These are phyloP conservation scores for Natrix natrix DNA, from an alignment of 2,797 vertebrate genomes.

Conservation along the genomic window DNA sequence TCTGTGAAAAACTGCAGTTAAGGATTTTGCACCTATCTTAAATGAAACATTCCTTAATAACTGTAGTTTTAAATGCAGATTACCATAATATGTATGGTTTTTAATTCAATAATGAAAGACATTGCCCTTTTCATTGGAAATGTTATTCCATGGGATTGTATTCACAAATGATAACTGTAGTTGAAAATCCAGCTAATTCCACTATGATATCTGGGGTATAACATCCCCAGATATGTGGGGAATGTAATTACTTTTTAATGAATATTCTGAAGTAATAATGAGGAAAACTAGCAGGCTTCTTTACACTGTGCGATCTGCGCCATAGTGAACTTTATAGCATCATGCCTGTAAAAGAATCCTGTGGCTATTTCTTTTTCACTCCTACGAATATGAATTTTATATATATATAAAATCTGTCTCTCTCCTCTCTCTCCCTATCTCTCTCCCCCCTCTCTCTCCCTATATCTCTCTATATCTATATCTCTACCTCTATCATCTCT, in stretches of 20 bases:
- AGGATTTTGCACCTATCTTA: background rate
- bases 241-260: background rate
- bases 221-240: background rate
- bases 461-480: too few relatives aligned
- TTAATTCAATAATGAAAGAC: background rate
- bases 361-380: too few relatives aligned
- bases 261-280: background rate
- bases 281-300: background rate
- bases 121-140: background rate
- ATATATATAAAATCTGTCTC: too few relatives aligned
- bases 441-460: too few relatives aligned
- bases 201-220: background rate
- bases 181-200: background rate
- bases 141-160: background rate
- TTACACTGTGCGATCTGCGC: background rate
- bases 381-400: too few relatives aligned
- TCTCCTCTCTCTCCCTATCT: too few relatives aligned
- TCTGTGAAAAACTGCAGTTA: background rate
- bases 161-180: background rate
- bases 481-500: too few relatives aligned
- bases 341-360: background rate
- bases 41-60: background rate
- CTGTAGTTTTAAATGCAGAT: background rate
- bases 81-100: background rate
- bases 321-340: background rate